A percentile compares a stretch with the other conserved stretches of the same genome.
Evolutionary conservation across 2,113 vertebrate genomes (phyloP).

Genomic region (Chlorocebus sabaeus): DNA sequence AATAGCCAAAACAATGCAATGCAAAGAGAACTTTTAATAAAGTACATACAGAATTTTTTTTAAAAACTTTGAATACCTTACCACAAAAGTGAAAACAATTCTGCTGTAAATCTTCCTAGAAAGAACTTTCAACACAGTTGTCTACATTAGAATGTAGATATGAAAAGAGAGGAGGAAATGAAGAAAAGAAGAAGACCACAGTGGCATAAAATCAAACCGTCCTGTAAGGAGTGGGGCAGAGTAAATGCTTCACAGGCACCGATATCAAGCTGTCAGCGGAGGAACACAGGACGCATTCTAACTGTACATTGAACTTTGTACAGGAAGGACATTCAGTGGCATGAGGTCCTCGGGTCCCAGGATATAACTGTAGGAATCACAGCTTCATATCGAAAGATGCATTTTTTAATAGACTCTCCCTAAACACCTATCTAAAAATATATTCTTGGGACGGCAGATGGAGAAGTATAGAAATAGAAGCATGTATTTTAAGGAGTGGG

Average conservation of each 20-base stretch:
- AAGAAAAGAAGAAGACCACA: not conserved
- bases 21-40: not conserved
- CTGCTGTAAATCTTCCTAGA: not conserved
- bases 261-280: rapidly evolving
- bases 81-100: not conserved
- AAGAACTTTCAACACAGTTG: not conserved
- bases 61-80: not conserved
- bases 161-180: not conserved
- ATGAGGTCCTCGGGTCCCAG: too few relatives aligned
- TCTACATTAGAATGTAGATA: not conserved
- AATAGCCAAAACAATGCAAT: not conserved
- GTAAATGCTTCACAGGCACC: too few relatives aligned
- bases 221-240: too few relatives aligned
- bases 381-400: not conserved
- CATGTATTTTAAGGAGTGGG: not conserved
- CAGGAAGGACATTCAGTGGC: too few relatives aligned
- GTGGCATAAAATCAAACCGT: not conserved
- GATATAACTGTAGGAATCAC: rapidly evolving
- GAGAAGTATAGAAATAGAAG: not conserved
- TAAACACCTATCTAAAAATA: not conserved
- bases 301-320: rapidly evolving
- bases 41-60: not conserved
- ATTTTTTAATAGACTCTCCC: not conserved
- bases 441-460: too few relatives aligned
- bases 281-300: too few relatives aligned